Evolutionary conservation across 2,888 invertebrate genomes (phyloP).

Genomic region (Unio delphinus): DNA sequence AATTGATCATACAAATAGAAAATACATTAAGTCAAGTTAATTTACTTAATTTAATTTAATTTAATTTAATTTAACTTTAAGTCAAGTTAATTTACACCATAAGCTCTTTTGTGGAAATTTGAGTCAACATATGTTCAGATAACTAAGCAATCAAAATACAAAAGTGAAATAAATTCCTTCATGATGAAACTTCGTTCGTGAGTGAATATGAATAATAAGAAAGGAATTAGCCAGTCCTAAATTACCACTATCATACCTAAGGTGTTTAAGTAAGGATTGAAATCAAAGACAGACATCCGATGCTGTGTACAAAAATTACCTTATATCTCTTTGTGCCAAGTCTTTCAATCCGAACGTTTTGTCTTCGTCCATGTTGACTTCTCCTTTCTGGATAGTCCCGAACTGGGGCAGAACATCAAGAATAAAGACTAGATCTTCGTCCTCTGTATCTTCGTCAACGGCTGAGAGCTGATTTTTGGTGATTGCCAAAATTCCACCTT

Average conservation of each 20-base stretch:
- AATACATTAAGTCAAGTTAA: too few species aligned
- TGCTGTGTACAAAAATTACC: constrained; percentile 37
- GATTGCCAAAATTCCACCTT: constrained; percentile 66
- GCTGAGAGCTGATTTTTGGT: constrained; percentile 66
- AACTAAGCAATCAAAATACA: too few species aligned
- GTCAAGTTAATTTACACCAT: too few species aligned
- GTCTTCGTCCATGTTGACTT: constrained; percentile 57
- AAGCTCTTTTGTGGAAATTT: too few species aligned
- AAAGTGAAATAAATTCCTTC: too few species aligned
- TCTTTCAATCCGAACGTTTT: constrained; percentile 63
- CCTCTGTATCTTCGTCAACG: constrained; percentile 66
- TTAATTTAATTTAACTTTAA: too few species aligned
- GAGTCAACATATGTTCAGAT: too few species aligned
- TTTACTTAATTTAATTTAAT: too few species aligned
- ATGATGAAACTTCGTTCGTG: too few species aligned
- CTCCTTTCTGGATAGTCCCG: constrained; percentile 67
- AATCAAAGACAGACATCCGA: background rate
- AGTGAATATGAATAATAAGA: too few species aligned
- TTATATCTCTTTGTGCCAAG: constrained; percentile 56
- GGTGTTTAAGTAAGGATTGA: background rate
- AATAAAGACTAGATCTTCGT: constrained; percentile 59
- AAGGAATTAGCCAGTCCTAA: too few species aligned
- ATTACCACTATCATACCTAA: background rate
- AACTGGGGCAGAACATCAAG: constrained; percentile 62
- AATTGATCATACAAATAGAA: too few species aligned